Percentiles rank a stretch among this genome's conserved stretches.
phyloP scores from a whole-genome alignment of 1,140 invertebrate species.

The Neodiprion pinetum region DNA sequence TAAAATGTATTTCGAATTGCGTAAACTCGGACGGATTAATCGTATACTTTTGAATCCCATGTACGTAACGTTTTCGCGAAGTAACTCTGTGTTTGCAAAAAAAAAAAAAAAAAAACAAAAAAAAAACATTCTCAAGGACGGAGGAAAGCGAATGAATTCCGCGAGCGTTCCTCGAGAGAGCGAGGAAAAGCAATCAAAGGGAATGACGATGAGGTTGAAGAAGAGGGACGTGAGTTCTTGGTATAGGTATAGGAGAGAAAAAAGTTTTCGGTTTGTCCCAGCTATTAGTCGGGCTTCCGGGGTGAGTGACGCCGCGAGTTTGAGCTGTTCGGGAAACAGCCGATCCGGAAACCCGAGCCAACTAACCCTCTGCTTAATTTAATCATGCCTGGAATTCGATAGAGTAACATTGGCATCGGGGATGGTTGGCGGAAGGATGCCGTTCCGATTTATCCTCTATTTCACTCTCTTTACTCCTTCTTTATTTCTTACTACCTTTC shows the following conservation, averaged over 20 bases:
- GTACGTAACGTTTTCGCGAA: no score
- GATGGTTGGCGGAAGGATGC: not conserved
- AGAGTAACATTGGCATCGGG: not conserved
- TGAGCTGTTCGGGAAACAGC: not conserved
- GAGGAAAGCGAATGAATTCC: no score
- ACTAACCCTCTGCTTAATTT: slow-evolving; percentile 1
- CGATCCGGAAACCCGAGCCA: not conserved
- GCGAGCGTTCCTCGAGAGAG: no score
- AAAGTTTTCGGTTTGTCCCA: slow-evolving; percentile 12
- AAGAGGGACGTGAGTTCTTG: not conserved
- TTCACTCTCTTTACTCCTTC: not conserved
- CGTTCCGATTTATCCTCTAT: not conserved
- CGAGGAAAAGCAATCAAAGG: no score
- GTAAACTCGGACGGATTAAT: no score
- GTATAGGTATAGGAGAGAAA: not conserved
- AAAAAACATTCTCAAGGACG: no score
- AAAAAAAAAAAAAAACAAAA: no score
- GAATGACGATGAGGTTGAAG: no score
- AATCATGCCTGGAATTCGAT: slow-evolving; percentile 1
- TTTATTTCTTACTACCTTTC: not conserved
- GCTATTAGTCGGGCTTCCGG: not conserved
- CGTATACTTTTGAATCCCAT: no score
- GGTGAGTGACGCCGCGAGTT: no score
- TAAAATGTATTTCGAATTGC: no score
- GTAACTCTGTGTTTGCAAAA: no score